Conservation (phyloP, 2,797 vertebrate genomes). For the Pygocentrus nattereri region DNA sequence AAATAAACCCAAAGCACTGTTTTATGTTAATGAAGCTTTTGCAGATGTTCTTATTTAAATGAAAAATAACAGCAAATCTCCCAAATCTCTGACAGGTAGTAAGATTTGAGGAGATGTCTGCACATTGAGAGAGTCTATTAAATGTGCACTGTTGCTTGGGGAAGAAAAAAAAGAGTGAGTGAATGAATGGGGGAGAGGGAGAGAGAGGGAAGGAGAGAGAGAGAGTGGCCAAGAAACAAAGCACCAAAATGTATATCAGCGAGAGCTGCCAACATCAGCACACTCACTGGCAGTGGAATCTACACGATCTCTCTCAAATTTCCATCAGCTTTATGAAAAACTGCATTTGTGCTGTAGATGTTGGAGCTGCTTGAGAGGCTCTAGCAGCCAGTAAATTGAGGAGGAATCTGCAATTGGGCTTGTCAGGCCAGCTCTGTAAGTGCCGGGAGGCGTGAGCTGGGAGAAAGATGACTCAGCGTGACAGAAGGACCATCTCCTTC, state of each 20-base stretch:
- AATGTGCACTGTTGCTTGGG: slow-evolving; percentile 13
- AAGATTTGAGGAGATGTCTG: too few species aligned
- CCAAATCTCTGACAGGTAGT: too few species aligned
- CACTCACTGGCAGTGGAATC: slow-evolving; percentile 58
- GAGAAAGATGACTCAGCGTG: background rate
- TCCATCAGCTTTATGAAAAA: slow-evolving; percentile 63
- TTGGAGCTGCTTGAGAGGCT: slow-evolving; percentile 68
- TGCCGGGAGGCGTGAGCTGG: background rate
- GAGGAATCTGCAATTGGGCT: slow-evolving; percentile 57
- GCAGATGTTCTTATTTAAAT: too few species aligned
- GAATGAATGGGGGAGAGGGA: background rate
- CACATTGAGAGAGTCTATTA: background rate
- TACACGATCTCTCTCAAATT: slow-evolving; percentile 60
- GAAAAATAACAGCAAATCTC: too few species aligned
- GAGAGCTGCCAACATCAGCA: slow-evolving; percentile 70
- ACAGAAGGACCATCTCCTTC: slow-evolving; percentile 3
- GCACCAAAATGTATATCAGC: slow-evolving; percentile 31
- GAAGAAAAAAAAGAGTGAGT: slow-evolving; percentile 53
- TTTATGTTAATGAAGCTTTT: too few species aligned
- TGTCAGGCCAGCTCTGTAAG: slow-evolving; percentile 10
- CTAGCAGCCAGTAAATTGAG: slow-evolving; percentile 60
- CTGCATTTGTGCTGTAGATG: slow-evolving; percentile 62
- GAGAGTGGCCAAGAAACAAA: slow-evolving; percentile 27
- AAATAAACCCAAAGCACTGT: too few species aligned
- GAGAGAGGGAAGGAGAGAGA: background rate